Conservation (phyloP, 2,113 vertebrate species). For the Sciurus niger region DNA sequence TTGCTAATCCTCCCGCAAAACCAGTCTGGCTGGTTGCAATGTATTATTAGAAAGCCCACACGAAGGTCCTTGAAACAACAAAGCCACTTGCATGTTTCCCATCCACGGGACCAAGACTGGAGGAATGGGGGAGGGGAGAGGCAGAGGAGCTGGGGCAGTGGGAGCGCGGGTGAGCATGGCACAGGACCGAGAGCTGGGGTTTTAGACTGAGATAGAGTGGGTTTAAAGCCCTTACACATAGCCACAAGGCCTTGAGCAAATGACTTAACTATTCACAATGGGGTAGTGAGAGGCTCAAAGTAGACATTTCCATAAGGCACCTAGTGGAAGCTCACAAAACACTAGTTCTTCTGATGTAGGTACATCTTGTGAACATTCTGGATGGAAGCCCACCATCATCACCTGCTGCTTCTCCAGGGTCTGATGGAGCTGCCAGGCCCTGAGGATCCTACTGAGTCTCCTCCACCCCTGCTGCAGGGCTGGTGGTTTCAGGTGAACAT, state of each 20-base stretch:
- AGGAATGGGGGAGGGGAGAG: background rate
- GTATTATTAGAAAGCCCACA: constrained; percentile 77
- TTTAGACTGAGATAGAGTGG: background rate
- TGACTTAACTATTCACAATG: background rate
- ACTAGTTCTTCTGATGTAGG: background rate
- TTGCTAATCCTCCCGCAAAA: constrained; percentile 72
- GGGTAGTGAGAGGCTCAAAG: background rate
- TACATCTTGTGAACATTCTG: background rate
- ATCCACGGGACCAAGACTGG: background rate
- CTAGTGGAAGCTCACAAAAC: background rate
- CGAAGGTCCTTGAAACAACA: constrained; percentile 53
- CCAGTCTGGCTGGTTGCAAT: constrained; percentile 70
- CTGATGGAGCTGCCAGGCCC: background rate
- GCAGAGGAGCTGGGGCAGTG: background rate
- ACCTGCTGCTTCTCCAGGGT: background rate
- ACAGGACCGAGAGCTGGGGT: background rate
- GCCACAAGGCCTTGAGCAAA: background rate
- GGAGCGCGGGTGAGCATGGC: fast-evolving
- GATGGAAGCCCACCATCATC: background rate
- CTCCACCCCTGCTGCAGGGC: fast-evolving
- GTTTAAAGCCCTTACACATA: background rate
- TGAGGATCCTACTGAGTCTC: fast-evolving
- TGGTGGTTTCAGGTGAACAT: background rate
- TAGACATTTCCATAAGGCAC: background rate
- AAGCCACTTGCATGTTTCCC: constrained; percentile 21